phyloP scores from a whole-genome alignment of 2,113 vertebrate species.

The Antechinus flavipes region DNA sequence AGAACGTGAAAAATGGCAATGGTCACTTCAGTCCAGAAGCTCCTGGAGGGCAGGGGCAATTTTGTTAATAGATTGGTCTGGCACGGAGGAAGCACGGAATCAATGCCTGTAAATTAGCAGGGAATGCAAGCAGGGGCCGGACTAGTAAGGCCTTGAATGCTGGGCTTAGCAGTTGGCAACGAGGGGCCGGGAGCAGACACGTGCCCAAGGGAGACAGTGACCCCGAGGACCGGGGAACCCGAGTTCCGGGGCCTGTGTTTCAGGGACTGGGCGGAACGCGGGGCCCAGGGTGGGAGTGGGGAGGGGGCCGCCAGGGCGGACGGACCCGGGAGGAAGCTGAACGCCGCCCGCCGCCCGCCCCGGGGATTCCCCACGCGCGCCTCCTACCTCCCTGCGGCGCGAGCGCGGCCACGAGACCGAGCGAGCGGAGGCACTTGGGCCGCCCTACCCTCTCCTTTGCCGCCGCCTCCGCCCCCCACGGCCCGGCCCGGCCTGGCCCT shows the following conservation, averaged over 20 bases:
- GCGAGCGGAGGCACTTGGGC: neutral
- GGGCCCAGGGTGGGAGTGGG: too few species aligned
- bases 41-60: neutral
- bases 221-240: neutral
- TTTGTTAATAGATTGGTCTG: neutral
- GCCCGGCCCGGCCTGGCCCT: conserved; percentile 22
- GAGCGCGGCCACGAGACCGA: neutral
- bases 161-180: neutral
- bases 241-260: neutral
- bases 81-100: neutral
- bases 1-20: too few species aligned
- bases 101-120: neutral
- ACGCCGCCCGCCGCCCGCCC: neutral
- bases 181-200: neutral
- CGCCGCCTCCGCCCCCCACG: neutral
- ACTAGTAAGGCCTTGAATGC: neutral
- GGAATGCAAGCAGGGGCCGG: neutral
- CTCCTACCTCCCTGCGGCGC: conserved; percentile 68
- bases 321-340: neutral
- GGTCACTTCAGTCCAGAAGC: too few species aligned
- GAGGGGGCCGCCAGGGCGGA: neutral
- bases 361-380: neutral
- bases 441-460: neutral
- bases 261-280: neutral
- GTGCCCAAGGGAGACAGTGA: neutral